Conservation (phyloP, 1,140 invertebrate genomes). For the Hestina assimilis region DNA sequence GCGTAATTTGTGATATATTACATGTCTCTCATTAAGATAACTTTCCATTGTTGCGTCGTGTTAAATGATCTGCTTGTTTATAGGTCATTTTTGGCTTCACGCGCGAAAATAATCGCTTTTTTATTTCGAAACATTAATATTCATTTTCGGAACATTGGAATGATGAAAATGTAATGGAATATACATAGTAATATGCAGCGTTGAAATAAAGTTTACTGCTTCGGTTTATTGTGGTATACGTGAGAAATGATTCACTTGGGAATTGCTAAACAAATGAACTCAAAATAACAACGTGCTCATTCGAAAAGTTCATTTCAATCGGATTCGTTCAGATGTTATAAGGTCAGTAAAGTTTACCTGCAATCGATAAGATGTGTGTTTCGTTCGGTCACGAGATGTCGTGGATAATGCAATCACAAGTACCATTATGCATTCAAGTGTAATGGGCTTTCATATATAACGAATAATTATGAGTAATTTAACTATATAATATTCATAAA, state of each 20-base stretch:
- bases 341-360: slow-evolving; percentile 25
- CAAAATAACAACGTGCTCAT: too few species aligned
- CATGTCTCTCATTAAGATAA: slow-evolving; percentile 10
- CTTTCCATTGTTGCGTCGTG: background rate
- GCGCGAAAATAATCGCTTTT: slow-evolving; percentile 18
- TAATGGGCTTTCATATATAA: slow-evolving; percentile 44
- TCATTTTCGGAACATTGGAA: slow-evolving; percentile 20
- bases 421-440: slow-evolving; percentile 51
- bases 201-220: too few species aligned
- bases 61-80: slow-evolving; percentile 6
- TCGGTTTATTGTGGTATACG: too few species aligned
- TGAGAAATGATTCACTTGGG: background rate
- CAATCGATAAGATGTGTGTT: slow-evolving; percentile 23
- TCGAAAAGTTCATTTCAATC: slow-evolving; percentile 15
- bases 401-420: slow-evolving; percentile 35
- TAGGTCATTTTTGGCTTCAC: slow-evolving; percentile 3
- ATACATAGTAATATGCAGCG: background rate
- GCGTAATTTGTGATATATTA: background rate
- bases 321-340: slow-evolving; percentile 13
- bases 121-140: slow-evolving; percentile 27
- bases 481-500: too few species aligned
- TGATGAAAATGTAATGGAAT: slow-evolving; percentile 9
- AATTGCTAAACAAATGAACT: background rate
- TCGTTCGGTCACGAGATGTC: slow-evolving; percentile 26
- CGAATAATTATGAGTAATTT: slow-evolving; percentile 33